A percentile compares a stretch with the other conserved stretches of the same genome.
phyloP scores from a whole-genome alignment of 2,113 vertebrate species.

The Xiphophorus hellerii region DNA sequence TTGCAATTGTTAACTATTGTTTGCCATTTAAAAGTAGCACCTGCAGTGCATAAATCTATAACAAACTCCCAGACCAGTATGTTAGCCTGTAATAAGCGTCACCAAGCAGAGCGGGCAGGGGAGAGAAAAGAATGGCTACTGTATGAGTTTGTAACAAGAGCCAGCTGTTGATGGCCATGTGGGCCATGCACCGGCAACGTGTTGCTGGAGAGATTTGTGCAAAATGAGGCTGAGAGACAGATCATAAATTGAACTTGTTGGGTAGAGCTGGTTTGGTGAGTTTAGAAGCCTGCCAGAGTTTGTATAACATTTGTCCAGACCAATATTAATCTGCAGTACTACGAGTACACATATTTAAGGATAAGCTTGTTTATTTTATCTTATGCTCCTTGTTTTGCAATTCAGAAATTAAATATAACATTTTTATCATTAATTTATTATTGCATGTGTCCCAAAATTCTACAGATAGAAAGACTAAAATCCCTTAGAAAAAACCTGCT shows the following conservation, averaged over 20 bases:
- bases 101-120: conserved; percentile 80
- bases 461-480: not conserved
- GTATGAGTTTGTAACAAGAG: conserved; percentile 89
- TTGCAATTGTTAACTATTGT: conserved; percentile 36
- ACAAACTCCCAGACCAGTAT: conserved; percentile 82
- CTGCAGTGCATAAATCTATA: conserved; percentile 91
- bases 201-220: conserved; percentile 65
- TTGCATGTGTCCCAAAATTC: not conserved
- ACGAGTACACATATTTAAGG: not conserved
- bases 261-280: conserved; percentile 11
- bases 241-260: conserved; percentile 76
- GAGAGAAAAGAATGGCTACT: conserved; percentile 92
- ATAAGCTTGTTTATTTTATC: not conserved
- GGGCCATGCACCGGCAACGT: conserved; percentile 54
- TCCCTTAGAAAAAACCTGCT: not conserved
- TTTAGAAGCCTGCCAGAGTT: conserved; percentile 29
- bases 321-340: conserved; percentile 12
- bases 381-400: not conserved
- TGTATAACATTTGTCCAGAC: conserved; percentile 25
- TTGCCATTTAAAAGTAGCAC: conserved; percentile 81
- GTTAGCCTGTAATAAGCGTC: conserved; percentile 93
- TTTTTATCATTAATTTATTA: not conserved
- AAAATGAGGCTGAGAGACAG: conserved; percentile 71
- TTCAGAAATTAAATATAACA: conserved; percentile 3
- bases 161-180: conserved; percentile 90